phyloP scores from a whole-genome alignment of 2,797 vertebrate genomes.

The Cephalopachus bancanus region DNA sequence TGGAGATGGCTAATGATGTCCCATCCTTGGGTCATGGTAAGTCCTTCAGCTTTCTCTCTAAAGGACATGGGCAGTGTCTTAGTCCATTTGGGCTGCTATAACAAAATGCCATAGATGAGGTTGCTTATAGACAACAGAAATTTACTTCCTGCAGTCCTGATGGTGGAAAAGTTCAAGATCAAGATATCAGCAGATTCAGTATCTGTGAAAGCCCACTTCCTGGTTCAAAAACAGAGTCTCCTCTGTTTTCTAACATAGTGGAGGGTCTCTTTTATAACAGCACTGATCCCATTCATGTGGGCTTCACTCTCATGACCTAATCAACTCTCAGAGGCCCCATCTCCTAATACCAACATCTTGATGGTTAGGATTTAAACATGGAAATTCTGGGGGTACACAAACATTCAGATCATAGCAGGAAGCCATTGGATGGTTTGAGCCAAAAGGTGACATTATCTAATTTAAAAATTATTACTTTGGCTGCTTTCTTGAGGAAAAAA shows the following conservation, averaged over 20 bases:
- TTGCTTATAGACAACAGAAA: background rate
- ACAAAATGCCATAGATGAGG: background rate
- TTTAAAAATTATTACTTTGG: background rate
- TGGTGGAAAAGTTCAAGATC: background rate
- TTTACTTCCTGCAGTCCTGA: background rate
- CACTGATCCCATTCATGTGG: background rate
- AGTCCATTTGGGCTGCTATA: background rate
- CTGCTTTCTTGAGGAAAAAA: background rate
- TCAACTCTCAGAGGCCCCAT: background rate
- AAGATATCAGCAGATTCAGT: background rate
- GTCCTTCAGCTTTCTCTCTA: background rate
- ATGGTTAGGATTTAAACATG: background rate
- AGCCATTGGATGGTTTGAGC: background rate
- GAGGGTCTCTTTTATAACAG: background rate
- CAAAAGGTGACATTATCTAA: background rate
- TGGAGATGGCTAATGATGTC: background rate
- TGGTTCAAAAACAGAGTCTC: background rate
- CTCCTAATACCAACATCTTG: background rate
- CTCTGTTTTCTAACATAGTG: background rate
- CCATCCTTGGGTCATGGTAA: background rate
- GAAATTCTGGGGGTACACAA: background rate
- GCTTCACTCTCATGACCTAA: background rate
- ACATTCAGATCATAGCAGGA: background rate
- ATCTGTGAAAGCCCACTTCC: background rate
- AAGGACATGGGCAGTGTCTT: background rate